Base-by-base conservation (phyloP, 2,888 invertebrate genomes). In the Rhagonycha fulva region DNA sequence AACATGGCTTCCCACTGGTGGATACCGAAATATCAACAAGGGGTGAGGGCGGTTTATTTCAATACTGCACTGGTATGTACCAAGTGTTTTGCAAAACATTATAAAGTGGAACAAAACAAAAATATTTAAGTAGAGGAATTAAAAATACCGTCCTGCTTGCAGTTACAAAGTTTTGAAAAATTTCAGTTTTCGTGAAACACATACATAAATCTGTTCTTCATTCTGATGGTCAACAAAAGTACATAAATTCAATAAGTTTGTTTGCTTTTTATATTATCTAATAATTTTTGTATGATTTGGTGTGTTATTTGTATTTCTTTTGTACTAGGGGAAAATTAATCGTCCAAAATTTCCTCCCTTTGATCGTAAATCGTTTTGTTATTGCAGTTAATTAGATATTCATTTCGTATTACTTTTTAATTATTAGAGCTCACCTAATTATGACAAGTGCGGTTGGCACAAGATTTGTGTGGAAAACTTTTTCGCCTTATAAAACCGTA, bases 1-100 rank as follows among this genome's bases (percentile, higher is more conserved):
- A 84, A 84, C 84, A 82, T 82, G 80, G 81, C 83, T 81, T 81
- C 81, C 79, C 81, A 78, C 79, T 79, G 81, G 76, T 77, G 79
- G 76, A 79, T 79, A 77, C 79, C 77, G 80, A 81, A 81, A 81
- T 81, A 81, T 79, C 81, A 81, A 79, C 81, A 79, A 78, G 78
- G 79, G 80, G 77, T 30, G 73, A 72, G 75, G 73, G 75, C 70
- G 72, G 75, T 68, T 71, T 68, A 63, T 61, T 78, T 73, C 67
- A 78, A 77, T 67, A 75, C 61, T 26, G 77, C 67, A 61, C 68
- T 68, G 70, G 71, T 66, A 68, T 68, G 74, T 74, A 62, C 68
- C 62, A 71, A 47, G 68, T 71, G 71, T 76, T 70, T 71, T 68
- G 68, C 10, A 32, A 75, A 75, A 30, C 62, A 24, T 68, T 62